These are phyloP conservation scores for Conopomorpha cramerella DNA, from an alignment of 1,140 invertebrate genomes.

Conservation along the genomic window DNA sequence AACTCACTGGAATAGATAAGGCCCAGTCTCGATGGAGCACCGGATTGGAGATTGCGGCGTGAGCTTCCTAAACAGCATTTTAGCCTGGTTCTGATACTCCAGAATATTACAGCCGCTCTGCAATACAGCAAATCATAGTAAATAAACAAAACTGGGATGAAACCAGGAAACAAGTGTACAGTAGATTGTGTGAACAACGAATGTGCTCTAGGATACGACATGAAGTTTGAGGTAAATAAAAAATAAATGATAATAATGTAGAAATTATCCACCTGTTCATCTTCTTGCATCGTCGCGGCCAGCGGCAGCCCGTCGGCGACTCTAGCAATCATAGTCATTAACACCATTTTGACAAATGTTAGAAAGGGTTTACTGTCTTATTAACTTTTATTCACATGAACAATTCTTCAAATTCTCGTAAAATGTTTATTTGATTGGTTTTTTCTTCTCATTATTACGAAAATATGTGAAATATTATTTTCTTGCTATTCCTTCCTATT, in stretches of 20 bases:
- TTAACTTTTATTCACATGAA: too few relatives aligned
- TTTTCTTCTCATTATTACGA: slow-evolving; percentile 44
- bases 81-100: slow-evolving; percentile 99
- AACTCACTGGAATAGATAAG: slow-evolving; percentile 97
- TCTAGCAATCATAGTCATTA: slow-evolving; percentile 96
- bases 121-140: slow-evolving; percentile 51
- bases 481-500: too few relatives aligned
- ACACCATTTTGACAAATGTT: slow-evolving; percentile 84
- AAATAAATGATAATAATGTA: neutral
- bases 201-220: too few relatives aligned
- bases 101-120: slow-evolving; percentile 89
- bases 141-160: slow-evolving; percentile 14
- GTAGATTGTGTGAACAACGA: too few relatives aligned
- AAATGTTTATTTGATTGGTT: slow-evolving; percentile 17
- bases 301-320: slow-evolving; percentile 93
- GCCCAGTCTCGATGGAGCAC: slow-evolving; percentile 95
- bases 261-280: slow-evolving; percentile 80
- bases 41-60: slow-evolving; percentile 82
- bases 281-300: slow-evolving; percentile 96
- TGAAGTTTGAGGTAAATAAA: slow-evolving; percentile 1
- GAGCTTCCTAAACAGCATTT: slow-evolving; percentile 96
- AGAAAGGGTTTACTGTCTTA: too few relatives aligned
- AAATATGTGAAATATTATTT: slow-evolving; percentile 12
- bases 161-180: neutral
- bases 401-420: slow-evolving; percentile 12